Conservation (phyloP, 2,113 vertebrate genomes). For the Gasterosteus nipponicus region DNA sequence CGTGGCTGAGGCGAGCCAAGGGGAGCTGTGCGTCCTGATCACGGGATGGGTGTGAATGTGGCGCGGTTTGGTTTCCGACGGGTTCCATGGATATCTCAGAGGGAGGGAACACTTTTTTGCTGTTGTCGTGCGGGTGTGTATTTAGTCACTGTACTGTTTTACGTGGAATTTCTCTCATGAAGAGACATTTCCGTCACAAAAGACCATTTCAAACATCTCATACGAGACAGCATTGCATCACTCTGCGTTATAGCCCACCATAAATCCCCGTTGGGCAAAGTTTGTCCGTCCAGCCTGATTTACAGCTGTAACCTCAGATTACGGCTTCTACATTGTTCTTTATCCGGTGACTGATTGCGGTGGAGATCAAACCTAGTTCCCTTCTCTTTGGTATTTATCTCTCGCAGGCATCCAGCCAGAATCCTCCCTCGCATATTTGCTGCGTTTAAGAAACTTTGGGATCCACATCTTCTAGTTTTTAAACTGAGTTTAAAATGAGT, state of each 20-base stretch:
- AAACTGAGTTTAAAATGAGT: neutral
- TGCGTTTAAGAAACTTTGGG: neutral
- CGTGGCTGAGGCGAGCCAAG: no score
- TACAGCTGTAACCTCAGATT: neutral
- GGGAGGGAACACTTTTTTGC: neutral
- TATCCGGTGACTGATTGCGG: neutral
- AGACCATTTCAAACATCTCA: neutral
- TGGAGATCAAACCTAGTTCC: neutral
- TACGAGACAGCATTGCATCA: neutral
- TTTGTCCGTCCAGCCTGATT: neutral
- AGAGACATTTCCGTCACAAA: neutral
- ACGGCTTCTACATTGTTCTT: neutral
- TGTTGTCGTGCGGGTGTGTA: neutral
- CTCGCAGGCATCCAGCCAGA: no score
- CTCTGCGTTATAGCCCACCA: neutral
- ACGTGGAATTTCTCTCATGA: no score
- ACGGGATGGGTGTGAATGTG: neutral
- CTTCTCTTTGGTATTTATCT: neutral
- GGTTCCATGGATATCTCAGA: neutral
- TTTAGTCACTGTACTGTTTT: neutral
- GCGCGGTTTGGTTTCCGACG: neutral
- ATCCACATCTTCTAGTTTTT: neutral
- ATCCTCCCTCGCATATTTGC: neutral
- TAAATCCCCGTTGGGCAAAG: neutral
- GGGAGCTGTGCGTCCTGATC: no score